Percentiles rank a stretch among this genome's conserved stretches.
Conservation (phyloP, 2,113 vertebrate species). For the Mola mola region DNA sequence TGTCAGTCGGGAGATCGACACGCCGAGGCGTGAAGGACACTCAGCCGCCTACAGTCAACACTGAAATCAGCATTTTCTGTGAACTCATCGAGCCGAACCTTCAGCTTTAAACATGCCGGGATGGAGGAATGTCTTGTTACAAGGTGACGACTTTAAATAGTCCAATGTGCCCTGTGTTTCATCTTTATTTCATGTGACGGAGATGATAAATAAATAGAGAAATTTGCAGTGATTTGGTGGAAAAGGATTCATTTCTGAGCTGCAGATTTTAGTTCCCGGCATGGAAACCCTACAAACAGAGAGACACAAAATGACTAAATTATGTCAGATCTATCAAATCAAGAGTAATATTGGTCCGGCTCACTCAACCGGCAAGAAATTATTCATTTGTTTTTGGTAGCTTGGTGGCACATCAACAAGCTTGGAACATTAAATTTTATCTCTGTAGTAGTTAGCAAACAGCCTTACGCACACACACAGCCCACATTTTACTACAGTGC, state of each 20-base stretch:
- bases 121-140: conserved; percentile 33
- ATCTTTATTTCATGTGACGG: conserved; percentile 1
- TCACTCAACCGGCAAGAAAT: too few species aligned
- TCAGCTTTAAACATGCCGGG: conserved; percentile 3
- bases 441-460: too few species aligned
- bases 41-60: conserved; percentile 10
- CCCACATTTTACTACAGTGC: too few species aligned
- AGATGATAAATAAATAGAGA: conserved; percentile 32
- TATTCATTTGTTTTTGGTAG: too few species aligned
- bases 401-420: too few species aligned
- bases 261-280: not conserved
- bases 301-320: not conserved
- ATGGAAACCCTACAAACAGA: too few species aligned
- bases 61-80: conserved; percentile 8
- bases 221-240: not conserved
- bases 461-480: too few species aligned
- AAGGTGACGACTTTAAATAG: conserved; percentile 28
- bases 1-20: not conserved
- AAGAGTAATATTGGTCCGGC: too few species aligned
- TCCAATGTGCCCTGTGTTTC: conserved; percentile 14
- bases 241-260: too few species aligned
- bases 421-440: too few species aligned
- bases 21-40: conserved; percentile 19
- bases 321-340: not conserved
- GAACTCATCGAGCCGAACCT: too few species aligned